Percentiles rank a stretch among this genome's conserved stretches.
These are phyloP conservation scores for Macquaria ambigua DNA, from an alignment of 2,113 vertebrate genomes.

Conservation along the genomic window DNA sequence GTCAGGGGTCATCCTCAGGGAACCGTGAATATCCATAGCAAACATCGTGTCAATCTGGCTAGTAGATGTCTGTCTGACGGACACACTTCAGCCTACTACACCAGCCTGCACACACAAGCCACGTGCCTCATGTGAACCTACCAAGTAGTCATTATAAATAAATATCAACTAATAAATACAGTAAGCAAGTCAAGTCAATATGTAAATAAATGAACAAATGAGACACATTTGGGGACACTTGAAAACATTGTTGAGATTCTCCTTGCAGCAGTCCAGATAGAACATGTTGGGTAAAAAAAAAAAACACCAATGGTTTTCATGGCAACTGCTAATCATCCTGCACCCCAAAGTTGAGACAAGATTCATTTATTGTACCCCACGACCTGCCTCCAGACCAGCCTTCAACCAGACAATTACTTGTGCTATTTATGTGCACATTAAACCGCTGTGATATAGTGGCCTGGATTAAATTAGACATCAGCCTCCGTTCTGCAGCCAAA, in stretches of 20 bases:
- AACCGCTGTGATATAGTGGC: slow-evolving; percentile 41
- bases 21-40: too few species aligned
- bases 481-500: slow-evolving; percentile 5
- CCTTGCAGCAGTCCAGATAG: slow-evolving; percentile 45
- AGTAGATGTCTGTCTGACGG: not conserved
- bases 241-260: not conserved
- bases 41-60: too few species aligned
- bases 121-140: not conserved
- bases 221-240: not conserved
- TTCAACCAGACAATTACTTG: slow-evolving; percentile 45
- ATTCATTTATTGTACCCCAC: slow-evolving; percentile 38
- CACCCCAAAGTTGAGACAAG: slow-evolving; percentile 44
- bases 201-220: not conserved
- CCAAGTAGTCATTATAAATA: not conserved
- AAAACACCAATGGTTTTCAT: slow-evolving; percentile 73
- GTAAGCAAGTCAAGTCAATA: not conserved
- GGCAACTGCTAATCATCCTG: slow-evolving; percentile 74
- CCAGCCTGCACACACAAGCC: not conserved
- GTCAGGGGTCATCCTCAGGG: too few species aligned
- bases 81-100: too few species aligned
- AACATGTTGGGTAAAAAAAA: not conserved
- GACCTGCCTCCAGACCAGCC: slow-evolving; percentile 9
- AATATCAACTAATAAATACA: not conserved
- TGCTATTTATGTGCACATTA: slow-evolving; percentile 52
- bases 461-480: slow-evolving; percentile 34